Evolutionary conservation across 2,888 invertebrate genomes (phyloP).

Genomic region (Trissolcus brochymenae): DNA sequence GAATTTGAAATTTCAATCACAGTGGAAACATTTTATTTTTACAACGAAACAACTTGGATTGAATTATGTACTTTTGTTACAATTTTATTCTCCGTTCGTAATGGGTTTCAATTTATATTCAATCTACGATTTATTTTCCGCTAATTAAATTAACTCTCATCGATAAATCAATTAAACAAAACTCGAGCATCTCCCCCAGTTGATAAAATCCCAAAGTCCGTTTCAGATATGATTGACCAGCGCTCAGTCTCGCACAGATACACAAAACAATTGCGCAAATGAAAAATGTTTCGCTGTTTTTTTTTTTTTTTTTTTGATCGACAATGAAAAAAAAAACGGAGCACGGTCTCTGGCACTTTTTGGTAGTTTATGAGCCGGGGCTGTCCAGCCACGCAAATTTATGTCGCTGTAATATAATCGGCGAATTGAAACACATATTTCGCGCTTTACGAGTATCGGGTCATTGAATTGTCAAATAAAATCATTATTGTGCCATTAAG

Average conservation of each 20-base stretch:
- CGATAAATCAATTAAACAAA: not conserved
- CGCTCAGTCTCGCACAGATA: constrained; percentile 18
- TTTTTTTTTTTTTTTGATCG: not conserved
- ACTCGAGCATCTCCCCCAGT: not conserved
- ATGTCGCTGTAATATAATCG: too few relatives aligned
- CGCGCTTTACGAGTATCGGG: constrained; percentile 10
- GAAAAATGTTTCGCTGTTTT: constrained; percentile 3
- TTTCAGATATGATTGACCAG: constrained; percentile 34
- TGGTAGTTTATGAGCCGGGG: not conserved
- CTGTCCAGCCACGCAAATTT: too few relatives aligned
- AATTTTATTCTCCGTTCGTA: not conserved
- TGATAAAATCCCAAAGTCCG: constrained; percentile 33
- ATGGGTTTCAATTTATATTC: not conserved
- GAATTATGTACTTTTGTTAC: not conserved
- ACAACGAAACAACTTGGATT: not conserved
- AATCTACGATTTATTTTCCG: constrained; percentile 1
- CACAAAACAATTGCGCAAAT: constrained; percentile 11
- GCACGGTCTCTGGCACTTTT: not conserved
- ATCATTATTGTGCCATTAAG: constrained; percentile 25
- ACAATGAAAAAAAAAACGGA: constrained; percentile 7
- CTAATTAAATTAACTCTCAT: not conserved
- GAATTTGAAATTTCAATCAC: too few relatives aligned
- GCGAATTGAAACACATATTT: constrained; percentile 6
- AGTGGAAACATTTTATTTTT: too few relatives aligned
- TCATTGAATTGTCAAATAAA: constrained; percentile 37